Evolutionary conservation across 1,140 invertebrate species (phyloP).

Genomic region (Nasonia giraulti): DNA sequence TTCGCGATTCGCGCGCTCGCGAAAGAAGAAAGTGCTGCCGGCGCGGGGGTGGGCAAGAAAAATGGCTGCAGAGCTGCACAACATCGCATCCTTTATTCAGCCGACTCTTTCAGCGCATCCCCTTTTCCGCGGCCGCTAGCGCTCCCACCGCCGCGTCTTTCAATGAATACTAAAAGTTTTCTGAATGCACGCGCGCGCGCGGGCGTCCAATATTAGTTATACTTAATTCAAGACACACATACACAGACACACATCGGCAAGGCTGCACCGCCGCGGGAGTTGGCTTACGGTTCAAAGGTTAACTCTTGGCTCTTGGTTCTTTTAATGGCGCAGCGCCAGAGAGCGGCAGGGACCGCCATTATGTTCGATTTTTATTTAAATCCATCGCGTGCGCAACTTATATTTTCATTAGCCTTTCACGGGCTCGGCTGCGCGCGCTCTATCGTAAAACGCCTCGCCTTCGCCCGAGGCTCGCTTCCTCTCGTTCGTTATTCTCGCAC

Average conservation of each 20-base stretch:
- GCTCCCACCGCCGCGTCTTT: slow-evolving; percentile 60
- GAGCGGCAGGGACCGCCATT: slow-evolving; percentile 46
- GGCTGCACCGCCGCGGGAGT: neutral
- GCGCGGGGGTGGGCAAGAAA: slow-evolving; percentile 9
- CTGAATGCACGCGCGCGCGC: slow-evolving; percentile 57
- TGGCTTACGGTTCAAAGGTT: slow-evolving; percentile 61
- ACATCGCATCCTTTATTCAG: slow-evolving; percentile 67
- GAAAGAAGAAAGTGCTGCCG: neutral
- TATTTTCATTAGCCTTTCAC: slow-evolving; percentile 71
- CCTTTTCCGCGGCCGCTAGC: slow-evolving; percentile 48
- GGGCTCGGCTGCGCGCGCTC: neutral
- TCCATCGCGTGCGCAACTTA: slow-evolving; percentile 71
- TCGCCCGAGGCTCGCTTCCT: slow-evolving; percentile 58
- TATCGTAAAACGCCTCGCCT: slow-evolving; percentile 67
- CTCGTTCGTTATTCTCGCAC: slow-evolving; percentile 48
- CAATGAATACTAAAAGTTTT: slow-evolving; percentile 72
- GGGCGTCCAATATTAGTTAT: slow-evolving; percentile 71
- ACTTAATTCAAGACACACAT: slow-evolving; percentile 70
- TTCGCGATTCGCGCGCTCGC: slow-evolving; percentile 12
- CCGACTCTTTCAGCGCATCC: slow-evolving; percentile 64
- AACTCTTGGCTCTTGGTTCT: slow-evolving; percentile 32
- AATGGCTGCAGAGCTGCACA: slow-evolving; percentile 45
- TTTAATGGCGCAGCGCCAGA: slow-evolving; percentile 62
- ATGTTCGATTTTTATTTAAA: slow-evolving; percentile 67
- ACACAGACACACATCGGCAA: neutral